Conservation (phyloP, 1,140 invertebrate species). For the Stenopsyche tienmushanensis region DNA sequence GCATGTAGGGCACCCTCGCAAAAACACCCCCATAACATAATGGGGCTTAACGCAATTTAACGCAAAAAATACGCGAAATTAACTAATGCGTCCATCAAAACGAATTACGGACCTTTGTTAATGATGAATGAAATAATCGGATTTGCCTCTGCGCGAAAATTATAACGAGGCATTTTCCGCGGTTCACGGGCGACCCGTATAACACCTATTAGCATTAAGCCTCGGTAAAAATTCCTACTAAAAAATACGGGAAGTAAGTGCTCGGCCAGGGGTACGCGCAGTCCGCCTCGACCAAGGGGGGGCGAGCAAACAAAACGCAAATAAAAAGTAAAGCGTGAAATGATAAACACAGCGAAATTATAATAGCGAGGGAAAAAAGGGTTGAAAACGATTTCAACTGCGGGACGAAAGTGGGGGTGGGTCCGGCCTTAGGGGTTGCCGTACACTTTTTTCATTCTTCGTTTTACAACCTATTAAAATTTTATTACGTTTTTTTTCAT, state of each 20-base stretch:
- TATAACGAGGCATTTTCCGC: conserved; percentile 22
- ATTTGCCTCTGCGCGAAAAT: conserved; percentile 21
- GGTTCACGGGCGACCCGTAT: neutral
- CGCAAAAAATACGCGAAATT: conserved; percentile 19
- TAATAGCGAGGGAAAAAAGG: conserved; percentile 37
- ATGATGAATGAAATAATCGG: conserved; percentile 35
- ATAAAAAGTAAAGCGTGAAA: conserved; percentile 36
- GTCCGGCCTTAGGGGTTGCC: too few relatives aligned
- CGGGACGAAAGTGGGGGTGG: neutral
- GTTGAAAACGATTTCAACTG: conserved; percentile 25
- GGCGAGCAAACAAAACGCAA: conserved; percentile 31
- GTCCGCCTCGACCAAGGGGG: neutral
- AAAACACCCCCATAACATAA: too few relatives aligned
- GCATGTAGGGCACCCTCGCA: too few relatives aligned
- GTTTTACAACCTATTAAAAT: too few relatives aligned
- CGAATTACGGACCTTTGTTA: conserved; percentile 31
- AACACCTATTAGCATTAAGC: conserved; percentile 17
- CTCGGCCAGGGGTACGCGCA: too few relatives aligned
- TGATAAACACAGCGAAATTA: conserved; percentile 38
- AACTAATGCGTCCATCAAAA: conserved; percentile 23
- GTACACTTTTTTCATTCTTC: too few relatives aligned
- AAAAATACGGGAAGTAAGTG: neutral
- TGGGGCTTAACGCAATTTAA: too few relatives aligned
- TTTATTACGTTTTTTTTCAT: too few relatives aligned
- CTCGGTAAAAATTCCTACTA: neutral